Evolutionary conservation across 2,888 invertebrate species (phyloP), one percentile per base, ranked within the genome.

Genomic region (Diarsia dahlii): DNA sequence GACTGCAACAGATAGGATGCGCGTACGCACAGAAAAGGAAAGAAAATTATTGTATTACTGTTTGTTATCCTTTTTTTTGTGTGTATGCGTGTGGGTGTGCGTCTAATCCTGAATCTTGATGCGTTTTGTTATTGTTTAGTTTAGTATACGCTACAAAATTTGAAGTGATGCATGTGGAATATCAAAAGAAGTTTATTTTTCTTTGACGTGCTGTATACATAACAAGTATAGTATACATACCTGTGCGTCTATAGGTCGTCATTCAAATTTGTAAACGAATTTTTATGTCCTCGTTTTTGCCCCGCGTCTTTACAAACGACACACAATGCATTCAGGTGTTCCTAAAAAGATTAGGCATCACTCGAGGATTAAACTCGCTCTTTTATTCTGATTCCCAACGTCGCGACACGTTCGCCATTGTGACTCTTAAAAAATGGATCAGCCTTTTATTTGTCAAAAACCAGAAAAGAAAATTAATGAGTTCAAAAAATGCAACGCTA

Each of bases 21-120:
- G 95, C 96, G 96, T 96, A 96, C 96, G 95, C 96, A 95, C 94
- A 94, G 94, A 95, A 95, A 95, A 95, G 94, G 94, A 96, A 95
- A 95, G 93, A 95, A 96, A 95, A 95, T 95, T 88, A 94, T 95
- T 95, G 92, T 95, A 92, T 94, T 94, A 95, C 93, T 95, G 94
- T 95, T 94, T 94, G 93, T 93, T 94, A 92, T 94, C 92, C 91
- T 93, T 94, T 91, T 91, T 91, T 91, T 91, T 92, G 86, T 91
- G 88, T 90, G 8, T 39, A 86, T 84, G 84, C 82, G 84, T 84
- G 87, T 85, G 85, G 90, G 84, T 92, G 92, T 93, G 92, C 86
- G 89, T 92, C 92, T 93, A 93, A 92, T 92, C 89, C 91, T 87
- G 88, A 93, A 90, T 91, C 89, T 89, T 89, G 89, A 89, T 89